Evolutionary conservation across 2,888 invertebrate genomes (phyloP), one percentile per base, ranked within the genome.

Genomic region (Stenoptilia bipunctidactyla): DNA sequence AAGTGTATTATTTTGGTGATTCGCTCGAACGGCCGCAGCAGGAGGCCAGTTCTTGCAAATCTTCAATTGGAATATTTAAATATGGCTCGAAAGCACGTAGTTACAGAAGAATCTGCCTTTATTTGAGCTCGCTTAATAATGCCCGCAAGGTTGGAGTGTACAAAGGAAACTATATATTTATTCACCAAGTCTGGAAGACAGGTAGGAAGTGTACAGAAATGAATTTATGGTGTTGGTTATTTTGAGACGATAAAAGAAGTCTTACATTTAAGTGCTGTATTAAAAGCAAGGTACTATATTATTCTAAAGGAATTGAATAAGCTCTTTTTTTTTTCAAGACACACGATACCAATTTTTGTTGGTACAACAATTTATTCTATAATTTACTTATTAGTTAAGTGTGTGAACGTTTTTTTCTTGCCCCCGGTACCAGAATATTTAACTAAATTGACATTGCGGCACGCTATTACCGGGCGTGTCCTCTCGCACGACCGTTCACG

Each of bases 401-500:
- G 14, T 14, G 9, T 34, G 14, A 34, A 13, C 13, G 9, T 14
- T 13, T 34, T 14, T 12, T 6, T 10, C 4, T 34, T 13, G 34
- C 9, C 5, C 13, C 13, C 14, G 34, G 13, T 13, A 34, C 14
- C 30, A 8, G 10, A 30, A 30, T 30, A 10, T 30, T 30, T n/a
- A 30, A 30, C 6, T 12, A 30, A 30, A 30, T 30, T 30, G 30
- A 30, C 30, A 30, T 30, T 30, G 30, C 30, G 30, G 30, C 30
- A 30, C 25, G 9, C 25, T 5, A 25, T 25, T 25, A 25, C 25
- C 30, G 30, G 55, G 52, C 50, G 58, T 63, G 66, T 68, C 69
- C 66, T 61, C 59, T 56, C 54, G 61, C 61, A 54, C 73, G 76
- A 66, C 67, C 77, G 79, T 77, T 80, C 83, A 82, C 75, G 77